Percentiles rank a stretch among this genome's conserved stretches.
Evolutionary conservation across 1,140 invertebrate genomes (phyloP).

Genomic region (Nasonia giraulti): DNA sequence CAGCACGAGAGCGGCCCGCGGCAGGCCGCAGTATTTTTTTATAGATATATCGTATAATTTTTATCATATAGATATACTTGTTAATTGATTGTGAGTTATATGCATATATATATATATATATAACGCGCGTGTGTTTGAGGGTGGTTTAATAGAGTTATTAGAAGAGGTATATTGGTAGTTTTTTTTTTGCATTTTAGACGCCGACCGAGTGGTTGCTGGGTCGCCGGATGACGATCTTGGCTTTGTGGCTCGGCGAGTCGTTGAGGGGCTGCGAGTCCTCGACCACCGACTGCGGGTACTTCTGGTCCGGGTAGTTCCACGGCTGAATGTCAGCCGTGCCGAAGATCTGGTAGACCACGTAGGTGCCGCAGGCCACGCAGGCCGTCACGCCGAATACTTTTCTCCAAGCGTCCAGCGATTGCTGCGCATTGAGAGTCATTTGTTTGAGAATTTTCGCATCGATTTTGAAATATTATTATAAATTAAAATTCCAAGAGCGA

Average conservation of each 20-base stretch:
- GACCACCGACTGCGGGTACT: slow-evolving; percentile 63
- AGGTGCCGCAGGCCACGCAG: slow-evolving; percentile 80
- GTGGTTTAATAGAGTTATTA: not conserved
- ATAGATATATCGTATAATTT: not conserved
- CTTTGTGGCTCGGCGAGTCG: slow-evolving; percentile 59
- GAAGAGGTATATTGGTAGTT: not conserved
- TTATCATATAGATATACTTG: not conserved
- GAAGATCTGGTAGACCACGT: slow-evolving; percentile 81
- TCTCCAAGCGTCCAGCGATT: slow-evolving; percentile 82
- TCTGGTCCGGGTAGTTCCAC: slow-evolving; percentile 77
- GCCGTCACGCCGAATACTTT: slow-evolving; percentile 82
- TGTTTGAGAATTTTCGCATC: not conserved
- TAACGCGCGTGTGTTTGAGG: not conserved
- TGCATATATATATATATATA: not conserved
- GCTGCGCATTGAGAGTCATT: slow-evolving; percentile 52
- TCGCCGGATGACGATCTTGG: slow-evolving; percentile 57
- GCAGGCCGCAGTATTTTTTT: not conserved
- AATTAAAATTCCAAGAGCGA: not conserved
- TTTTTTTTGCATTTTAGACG: slow-evolving; percentile 28
- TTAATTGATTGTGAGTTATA: slow-evolving; percentile 1
- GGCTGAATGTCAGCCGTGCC: slow-evolving; percentile 79
- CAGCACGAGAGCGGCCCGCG: not conserved
- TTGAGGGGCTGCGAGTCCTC: slow-evolving; percentile 70
- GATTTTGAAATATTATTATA: too few species aligned
- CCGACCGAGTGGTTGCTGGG: slow-evolving; percentile 49